Conservation (phyloP, 2,113 vertebrate genomes). For the Anarrhichthys ocellatus region DNA sequence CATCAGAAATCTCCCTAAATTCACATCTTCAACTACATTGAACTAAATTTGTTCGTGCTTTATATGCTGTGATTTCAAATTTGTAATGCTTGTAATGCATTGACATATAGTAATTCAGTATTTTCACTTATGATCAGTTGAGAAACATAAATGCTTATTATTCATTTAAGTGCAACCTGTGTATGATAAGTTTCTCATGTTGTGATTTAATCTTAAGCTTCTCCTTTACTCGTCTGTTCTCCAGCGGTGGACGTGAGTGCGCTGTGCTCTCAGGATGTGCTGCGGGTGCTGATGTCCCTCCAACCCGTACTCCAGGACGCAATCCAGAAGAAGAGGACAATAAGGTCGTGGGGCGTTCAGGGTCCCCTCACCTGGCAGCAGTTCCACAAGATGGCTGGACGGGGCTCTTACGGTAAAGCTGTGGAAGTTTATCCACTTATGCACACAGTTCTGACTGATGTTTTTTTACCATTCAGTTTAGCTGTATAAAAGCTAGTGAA, state of each 20-base stretch:
- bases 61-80: neutral
- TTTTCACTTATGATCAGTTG: neutral
- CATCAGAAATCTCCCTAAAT: neutral
- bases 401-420: slow-evolving; percentile 94
- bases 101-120: neutral
- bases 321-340: slow-evolving; percentile 96
- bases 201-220: neutral
- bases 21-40: neutral
- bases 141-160: neutral
- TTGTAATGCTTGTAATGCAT: neutral
- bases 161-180: neutral
- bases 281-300: slow-evolving; percentile 95
- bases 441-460: neutral
- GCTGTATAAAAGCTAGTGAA: neutral
- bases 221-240: neutral
- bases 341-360: slow-evolving; percentile 97
- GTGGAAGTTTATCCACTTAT: neutral
- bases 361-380: slow-evolving; percentile 99
- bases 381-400: slow-evolving; percentile 99
- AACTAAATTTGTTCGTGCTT: too few species aligned
- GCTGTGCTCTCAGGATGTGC: slow-evolving; percentile 97
- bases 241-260: slow-evolving; percentile 92
- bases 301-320: slow-evolving; percentile 97
- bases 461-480: neutral
- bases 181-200: neutral